phyloP scores from a whole-genome alignment of 2,888 invertebrate genomes.

The Salticus scenicus region DNA sequence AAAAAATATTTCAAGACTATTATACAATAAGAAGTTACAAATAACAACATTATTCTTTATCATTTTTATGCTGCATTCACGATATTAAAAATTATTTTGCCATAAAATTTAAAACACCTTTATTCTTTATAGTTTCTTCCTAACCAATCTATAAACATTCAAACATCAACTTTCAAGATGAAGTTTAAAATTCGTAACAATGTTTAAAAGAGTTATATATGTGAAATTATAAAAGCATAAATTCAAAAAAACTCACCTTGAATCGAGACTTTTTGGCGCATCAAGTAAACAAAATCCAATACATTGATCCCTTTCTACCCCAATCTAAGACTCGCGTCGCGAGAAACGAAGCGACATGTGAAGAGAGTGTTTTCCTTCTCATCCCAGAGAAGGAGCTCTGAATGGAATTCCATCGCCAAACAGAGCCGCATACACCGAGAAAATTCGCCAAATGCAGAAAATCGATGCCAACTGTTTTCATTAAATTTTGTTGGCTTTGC shows the following conservation, averaged over 20 bases:
- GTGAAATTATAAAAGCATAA: no score
- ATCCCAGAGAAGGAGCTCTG: not conserved
- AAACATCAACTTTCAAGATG: no score
- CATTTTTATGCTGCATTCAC: no score
- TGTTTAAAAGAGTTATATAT: no score
- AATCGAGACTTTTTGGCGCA: not conserved
- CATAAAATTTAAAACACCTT: no score
- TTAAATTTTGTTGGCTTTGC: constrained; percentile 2
- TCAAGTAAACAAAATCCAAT: not conserved
- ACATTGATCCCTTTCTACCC: not conserved
- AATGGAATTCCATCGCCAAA: constrained; percentile 38
- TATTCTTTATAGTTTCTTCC: no score
- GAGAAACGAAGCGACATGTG: not conserved
- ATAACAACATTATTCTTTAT: no score
- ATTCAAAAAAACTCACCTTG: not conserved
- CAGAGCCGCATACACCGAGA: not conserved
- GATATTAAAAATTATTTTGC: no score
- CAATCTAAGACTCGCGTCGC: not conserved
- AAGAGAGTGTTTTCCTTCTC: constrained; percentile 33
- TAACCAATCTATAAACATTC: no score
- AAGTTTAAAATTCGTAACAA: no score
- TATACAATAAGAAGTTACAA: no score
- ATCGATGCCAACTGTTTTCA: constrained; percentile 29
- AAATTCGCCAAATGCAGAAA: constrained; percentile 37
- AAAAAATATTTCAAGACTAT: no score